Evolutionary conservation across 2,888 invertebrate species (phyloP).

Genomic region (Lutraria lutraria): DNA sequence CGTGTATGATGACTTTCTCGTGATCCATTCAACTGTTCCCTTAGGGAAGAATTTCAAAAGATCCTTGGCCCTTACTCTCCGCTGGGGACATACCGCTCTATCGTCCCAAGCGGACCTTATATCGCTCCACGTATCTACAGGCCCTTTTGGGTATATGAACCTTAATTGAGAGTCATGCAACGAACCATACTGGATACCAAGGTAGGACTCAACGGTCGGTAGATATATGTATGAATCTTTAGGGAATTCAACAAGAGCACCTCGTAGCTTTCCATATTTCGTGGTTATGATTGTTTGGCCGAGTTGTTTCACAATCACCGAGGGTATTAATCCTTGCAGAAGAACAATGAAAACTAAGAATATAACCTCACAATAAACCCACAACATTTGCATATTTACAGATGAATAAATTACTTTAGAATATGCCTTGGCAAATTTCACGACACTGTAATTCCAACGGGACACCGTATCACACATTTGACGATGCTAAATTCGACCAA

Average conservation of each 20-base stretch:
- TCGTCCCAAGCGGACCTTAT: constrained; percentile 90
- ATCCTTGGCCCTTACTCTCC: constrained; percentile 41
- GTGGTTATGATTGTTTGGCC: constrained; percentile 87
- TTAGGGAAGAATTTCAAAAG: constrained; percentile 52
- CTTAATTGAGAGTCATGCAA: constrained; percentile 95
- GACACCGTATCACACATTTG: constrained; percentile 43
- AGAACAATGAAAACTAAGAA: constrained; percentile 43
- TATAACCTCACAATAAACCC: constrained; percentile 55
- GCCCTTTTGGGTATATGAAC: constrained; percentile 98
- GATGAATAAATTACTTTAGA: constrained; percentile 28
- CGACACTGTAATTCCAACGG: constrained; percentile 41
- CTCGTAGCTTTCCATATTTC: constrained; percentile 95
- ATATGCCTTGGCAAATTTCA: constrained; percentile 31
- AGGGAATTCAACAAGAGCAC: constrained; percentile 87
- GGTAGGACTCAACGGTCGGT: constrained; percentile 93
- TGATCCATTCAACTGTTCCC: constrained; percentile 53
- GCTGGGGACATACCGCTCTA: constrained; percentile 95
- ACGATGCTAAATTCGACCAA: constrained; percentile 26
- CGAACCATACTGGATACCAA: constrained; percentile 97
- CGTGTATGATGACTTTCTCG: constrained; percentile 57
- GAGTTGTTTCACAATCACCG: constrained; percentile 58
- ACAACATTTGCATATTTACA: constrained; percentile 62
- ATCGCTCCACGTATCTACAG: constrained; percentile 93
- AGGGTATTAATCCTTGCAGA: constrained; percentile 57
- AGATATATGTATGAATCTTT: constrained; percentile 73